phyloP scores from a whole-genome alignment of 2,888 invertebrate genomes.

The Biston betularia region DNA sequence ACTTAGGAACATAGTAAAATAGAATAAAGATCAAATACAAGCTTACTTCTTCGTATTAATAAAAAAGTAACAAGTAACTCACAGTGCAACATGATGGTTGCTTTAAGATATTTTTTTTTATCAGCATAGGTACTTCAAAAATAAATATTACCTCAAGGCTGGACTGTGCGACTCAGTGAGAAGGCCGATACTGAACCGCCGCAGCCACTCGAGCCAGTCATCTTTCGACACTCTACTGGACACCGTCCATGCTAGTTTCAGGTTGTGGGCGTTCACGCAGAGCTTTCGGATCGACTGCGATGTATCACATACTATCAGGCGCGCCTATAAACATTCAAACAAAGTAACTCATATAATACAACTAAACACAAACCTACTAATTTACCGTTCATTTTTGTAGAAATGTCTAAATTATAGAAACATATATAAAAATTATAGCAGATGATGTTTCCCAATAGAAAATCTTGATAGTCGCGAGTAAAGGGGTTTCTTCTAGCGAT shows the following conservation, averaged over 20 bases:
- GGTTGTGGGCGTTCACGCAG: conserved; percentile 92
- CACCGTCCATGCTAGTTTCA: conserved; percentile 97
- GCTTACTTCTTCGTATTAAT: too few relatives aligned
- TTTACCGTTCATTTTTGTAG: neutral
- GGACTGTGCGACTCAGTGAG: conserved; percentile 98
- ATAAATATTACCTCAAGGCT: conserved; percentile 88
- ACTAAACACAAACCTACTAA: neutral
- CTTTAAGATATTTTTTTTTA: neutral
- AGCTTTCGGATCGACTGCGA: conserved; percentile 92
- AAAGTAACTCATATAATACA: neutral
- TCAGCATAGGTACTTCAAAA: neutral
- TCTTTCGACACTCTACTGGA: conserved; percentile 97
- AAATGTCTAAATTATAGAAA: too few relatives aligned
- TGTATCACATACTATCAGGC: conserved; percentile 84
- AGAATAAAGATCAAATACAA: too few relatives aligned
- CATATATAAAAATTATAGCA: too few relatives aligned
- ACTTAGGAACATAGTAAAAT: too few relatives aligned
- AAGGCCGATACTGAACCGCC: conserved; percentile 96
- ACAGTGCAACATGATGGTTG: too few relatives aligned
- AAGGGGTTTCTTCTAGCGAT: too few relatives aligned
- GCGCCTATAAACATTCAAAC: conserved; percentile 61
- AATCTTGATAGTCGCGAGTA: too few relatives aligned
- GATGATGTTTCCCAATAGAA: too few relatives aligned
- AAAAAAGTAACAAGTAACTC: too few relatives aligned
- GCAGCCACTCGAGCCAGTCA: conserved; percentile 99